A percentile compares a stretch with the other conserved stretches of the same genome.
phyloP scores from a whole-genome alignment of 2,113 vertebrate genomes.

The Boleophthalmus pectinirostris region DNA sequence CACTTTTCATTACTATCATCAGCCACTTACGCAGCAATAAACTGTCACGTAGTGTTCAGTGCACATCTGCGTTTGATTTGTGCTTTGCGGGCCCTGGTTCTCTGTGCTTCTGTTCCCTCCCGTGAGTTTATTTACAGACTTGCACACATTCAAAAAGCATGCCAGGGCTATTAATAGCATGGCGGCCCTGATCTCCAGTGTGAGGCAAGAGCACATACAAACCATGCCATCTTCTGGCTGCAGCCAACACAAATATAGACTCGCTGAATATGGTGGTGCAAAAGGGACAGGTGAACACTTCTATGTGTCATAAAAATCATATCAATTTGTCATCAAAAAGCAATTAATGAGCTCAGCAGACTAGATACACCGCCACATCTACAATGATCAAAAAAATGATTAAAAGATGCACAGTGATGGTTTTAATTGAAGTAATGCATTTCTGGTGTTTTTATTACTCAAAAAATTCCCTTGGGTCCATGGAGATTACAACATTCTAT shows the following conservation, averaged over 20 bases:
- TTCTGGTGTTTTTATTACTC: too few species aligned
- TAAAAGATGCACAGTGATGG: too few species aligned
- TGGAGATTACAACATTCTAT: too few species aligned
- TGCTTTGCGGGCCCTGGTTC: constrained; percentile 12
- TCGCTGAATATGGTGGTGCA: background rate
- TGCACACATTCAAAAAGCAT: constrained; percentile 58
- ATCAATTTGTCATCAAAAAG: background rate
- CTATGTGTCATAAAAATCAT: background rate
- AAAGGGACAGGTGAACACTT: constrained; percentile 2
- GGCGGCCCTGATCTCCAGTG: constrained; percentile 61
- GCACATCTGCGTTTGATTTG: constrained; percentile 22
- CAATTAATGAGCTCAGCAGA: background rate
- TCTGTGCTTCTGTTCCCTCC: constrained; percentile 22
- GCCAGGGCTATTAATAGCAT: constrained; percentile 75
- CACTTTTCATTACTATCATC: constrained; percentile 27
- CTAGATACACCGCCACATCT: too few species aligned
- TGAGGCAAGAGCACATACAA: constrained; percentile 75
- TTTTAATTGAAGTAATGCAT: too few species aligned
- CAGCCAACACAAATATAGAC: constrained; percentile 53
- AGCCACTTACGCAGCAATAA: constrained; percentile 19
- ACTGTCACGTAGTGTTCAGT: constrained; percentile 20
- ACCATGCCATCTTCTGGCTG: constrained; percentile 89
- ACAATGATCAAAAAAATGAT: too few species aligned
- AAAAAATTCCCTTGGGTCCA: too few species aligned
- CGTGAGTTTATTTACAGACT: constrained; percentile 63